A percentile compares a stretch with the other conserved stretches of the same genome.
Evolutionary conservation across 2,797 vertebrate genomes (phyloP).

Genomic region (Onychomys arenicola): DNA sequence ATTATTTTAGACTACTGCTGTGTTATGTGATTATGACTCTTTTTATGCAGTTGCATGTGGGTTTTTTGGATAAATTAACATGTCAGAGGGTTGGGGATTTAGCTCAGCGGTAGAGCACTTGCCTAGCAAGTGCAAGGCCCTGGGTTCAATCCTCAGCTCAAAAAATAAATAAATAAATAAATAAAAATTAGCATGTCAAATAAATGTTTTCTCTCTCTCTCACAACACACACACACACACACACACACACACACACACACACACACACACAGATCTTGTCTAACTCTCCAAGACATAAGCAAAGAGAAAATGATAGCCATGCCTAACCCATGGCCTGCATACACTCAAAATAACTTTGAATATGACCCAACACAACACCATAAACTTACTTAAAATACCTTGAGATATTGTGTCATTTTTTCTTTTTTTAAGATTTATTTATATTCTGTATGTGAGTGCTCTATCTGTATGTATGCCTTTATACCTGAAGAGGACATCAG

Average conservation of each 20-base stretch:
- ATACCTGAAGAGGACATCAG: neutral
- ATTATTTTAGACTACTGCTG: neutral
- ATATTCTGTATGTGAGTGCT: neutral
- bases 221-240: neutral
- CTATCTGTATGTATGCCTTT: neutral
- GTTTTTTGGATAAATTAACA: neutral
- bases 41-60: neutral
- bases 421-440: too few species aligned
- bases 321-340: neutral
- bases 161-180: too few species aligned
- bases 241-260: neutral
- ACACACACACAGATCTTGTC: neutral
- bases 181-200: neutral
- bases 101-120: too few species aligned
- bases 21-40: neutral
- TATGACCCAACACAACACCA: neutral
- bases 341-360: neutral
- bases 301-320: slow-evolving; percentile 11
- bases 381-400: neutral
- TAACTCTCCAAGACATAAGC: neutral
- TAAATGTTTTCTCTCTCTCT: too few species aligned
- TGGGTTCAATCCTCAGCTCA: too few species aligned
- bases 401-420: neutral
- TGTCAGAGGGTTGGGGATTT: too few species aligned
- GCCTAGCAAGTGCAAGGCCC: too few species aligned